A percentile compares a stretch with the other conserved stretches of the same genome.
These are phyloP conservation scores for Platysteira castanea DNA, from an alignment of 2,113 vertebrate genomes.

Conservation along the genomic window DNA sequence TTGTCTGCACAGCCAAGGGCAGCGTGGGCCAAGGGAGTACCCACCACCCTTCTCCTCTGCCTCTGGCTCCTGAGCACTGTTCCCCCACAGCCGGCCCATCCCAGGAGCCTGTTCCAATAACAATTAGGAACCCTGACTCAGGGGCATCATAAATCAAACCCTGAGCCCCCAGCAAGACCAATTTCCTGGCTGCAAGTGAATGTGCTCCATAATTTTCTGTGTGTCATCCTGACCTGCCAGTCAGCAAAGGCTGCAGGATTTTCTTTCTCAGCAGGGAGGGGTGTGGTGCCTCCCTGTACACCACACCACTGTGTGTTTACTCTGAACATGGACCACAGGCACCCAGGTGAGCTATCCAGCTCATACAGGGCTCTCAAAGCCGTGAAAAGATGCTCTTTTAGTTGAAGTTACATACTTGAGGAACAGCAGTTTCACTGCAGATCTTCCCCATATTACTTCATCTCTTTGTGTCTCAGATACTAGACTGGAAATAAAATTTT, in stretches of 20 bases:
- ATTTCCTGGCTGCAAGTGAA: constrained; percentile 4
- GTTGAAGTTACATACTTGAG: background rate
- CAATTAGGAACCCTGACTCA: background rate
- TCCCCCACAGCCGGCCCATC: background rate
- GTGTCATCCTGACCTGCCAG: background rate
- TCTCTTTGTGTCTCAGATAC: background rate
- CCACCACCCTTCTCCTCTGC: rapidly evolving
- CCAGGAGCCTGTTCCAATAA: background rate
- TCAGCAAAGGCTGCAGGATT: background rate
- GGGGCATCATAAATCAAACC: constrained; percentile 26
- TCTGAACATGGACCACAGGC: background rate
- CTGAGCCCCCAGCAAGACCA: background rate
- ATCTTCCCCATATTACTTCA: background rate
- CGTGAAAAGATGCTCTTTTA: background rate
- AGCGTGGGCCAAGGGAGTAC: background rate
- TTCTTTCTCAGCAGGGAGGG: background rate
- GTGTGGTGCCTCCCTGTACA: background rate
- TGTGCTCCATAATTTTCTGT: background rate
- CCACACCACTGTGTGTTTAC: background rate
- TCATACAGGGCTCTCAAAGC: background rate
- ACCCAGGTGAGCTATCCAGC: background rate
- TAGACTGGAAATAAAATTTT: background rate
- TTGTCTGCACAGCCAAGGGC: background rate
- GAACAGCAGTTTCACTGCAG: background rate
- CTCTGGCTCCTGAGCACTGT: background rate